phyloP scores from a whole-genome alignment of 2,888 invertebrate species.

The Sarcophaga variegata region DNA sequence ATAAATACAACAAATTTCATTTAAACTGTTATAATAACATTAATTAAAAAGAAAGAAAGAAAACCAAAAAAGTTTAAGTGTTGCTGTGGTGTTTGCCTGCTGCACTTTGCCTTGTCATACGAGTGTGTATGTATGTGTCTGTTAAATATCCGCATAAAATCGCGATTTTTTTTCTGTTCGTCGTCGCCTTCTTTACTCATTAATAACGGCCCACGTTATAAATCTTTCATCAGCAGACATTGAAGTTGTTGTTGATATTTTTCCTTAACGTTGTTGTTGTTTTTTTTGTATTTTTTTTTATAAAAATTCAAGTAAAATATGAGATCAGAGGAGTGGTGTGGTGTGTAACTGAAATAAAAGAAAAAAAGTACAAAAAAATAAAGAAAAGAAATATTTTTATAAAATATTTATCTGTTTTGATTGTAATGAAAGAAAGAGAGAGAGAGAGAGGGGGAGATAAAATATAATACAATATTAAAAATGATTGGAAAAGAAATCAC shows the following conservation, averaged over 20 bases:
- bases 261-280: neutral
- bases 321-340: neutral
- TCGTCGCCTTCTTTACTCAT: constrained; percentile 55
- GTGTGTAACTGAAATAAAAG: too few species aligned
- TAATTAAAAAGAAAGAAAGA: too few species aligned
- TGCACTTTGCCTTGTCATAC: constrained; percentile 28
- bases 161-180: constrained; percentile 35
- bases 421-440: constrained; percentile 5
- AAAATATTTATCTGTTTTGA: constrained; percentile 24
- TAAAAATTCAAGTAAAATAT: constrained; percentile 19
- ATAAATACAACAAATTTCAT: neutral
- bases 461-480: neutral
- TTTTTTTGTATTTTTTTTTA: constrained; percentile 20
- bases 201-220: constrained; percentile 65
- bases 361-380: neutral
- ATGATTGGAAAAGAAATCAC: constrained; percentile 10
- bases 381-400: constrained; percentile 29
- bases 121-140: constrained; percentile 56
- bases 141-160: constrained; percentile 62
- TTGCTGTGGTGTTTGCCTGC: constrained; percentile 18
- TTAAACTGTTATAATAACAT: too few species aligned
- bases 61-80: constrained; percentile 34
- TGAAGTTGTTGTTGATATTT: constrained; percentile 48
- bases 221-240: constrained; percentile 66
- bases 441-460: neutral